Evolutionary conservation across 2,888 invertebrate species (phyloP).

Genomic region (Erannis defoliaria): DNA sequence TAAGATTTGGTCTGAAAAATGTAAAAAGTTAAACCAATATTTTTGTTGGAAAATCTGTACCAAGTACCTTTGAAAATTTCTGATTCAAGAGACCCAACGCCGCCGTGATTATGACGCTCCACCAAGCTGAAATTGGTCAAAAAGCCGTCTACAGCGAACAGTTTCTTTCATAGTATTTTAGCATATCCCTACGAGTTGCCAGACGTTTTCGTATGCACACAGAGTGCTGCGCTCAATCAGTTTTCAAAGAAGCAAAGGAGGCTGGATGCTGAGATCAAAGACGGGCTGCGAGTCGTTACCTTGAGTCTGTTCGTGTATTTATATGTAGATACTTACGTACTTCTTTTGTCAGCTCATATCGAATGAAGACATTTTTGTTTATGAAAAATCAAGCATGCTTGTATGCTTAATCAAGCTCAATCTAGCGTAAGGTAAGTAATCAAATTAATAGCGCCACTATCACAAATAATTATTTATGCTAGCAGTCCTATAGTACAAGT

Average conservation of each 20-base stretch:
- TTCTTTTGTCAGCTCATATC: slow-evolving; percentile 15
- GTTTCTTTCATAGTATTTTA: slow-evolving; percentile 67
- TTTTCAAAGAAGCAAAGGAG: slow-evolving; percentile 77
- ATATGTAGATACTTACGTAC: slow-evolving; percentile 22
- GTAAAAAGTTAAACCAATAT: too few species aligned
- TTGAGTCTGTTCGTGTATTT: slow-evolving; percentile 23
- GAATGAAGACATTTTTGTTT: too few species aligned
- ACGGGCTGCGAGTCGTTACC: slow-evolving; percentile 47
- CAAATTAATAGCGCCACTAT: too few species aligned
- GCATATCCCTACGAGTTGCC: slow-evolving; percentile 63
- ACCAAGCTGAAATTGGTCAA: slow-evolving; percentile 41
- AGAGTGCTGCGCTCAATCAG: slow-evolving; percentile 82
- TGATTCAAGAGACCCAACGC: background rate
- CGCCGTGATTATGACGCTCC: slow-evolving; percentile 39
- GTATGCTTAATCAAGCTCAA: too few species aligned
- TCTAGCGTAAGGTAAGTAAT: too few species aligned
- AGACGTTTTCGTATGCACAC: slow-evolving; percentile 81
- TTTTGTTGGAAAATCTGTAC: background rate
- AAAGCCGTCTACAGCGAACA: slow-evolving; percentile 57
- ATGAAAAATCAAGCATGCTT: too few species aligned
- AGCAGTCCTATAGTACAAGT: too few species aligned
- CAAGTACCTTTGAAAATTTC: background rate
- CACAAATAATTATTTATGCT: too few species aligned
- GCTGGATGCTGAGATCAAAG: slow-evolving; percentile 75
- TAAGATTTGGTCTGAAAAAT: too few species aligned